phyloP scores from a whole-genome alignment of 2,888 invertebrate genomes.

The Anaspis maculata region DNA sequence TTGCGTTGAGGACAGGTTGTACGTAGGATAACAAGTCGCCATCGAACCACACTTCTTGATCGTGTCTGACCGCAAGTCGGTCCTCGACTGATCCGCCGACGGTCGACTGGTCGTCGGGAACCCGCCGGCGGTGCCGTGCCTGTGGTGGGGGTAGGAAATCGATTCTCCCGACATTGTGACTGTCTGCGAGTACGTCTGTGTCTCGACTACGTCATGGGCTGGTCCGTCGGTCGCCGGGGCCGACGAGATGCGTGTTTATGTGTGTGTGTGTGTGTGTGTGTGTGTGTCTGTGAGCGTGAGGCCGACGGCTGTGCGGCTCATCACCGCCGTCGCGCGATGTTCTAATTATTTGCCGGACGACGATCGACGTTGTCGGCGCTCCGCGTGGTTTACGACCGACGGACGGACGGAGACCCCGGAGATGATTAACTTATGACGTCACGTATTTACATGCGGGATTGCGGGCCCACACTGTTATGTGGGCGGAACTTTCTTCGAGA shows the following conservation, averaged over 20 bases:
- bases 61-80: constrained; percentile 31
- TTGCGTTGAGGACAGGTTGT: constrained; percentile 38
- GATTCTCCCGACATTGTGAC: constrained; percentile 40
- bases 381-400: too few species aligned
- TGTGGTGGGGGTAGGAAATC: constrained; percentile 44
- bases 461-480: too few species aligned
- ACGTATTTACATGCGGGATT: too few species aligned
- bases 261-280: too few species aligned
- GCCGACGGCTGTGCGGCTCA: constrained; percentile 25
- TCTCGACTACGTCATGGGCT: constrained; percentile 33
- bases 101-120: too few species aligned
- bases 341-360: constrained; percentile 38
- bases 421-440: too few species aligned
- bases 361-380: too few species aligned
- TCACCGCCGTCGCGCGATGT: constrained; percentile 37
- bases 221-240: constrained; percentile 13
- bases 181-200: constrained; percentile 40
- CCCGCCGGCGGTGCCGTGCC: constrained; percentile 12
- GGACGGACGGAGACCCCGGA: too few species aligned
- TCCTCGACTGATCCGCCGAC: constrained; percentile 32
- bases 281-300: too few species aligned
- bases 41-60: constrained; percentile 22
- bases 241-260: constrained; percentile 19
- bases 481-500: too few species aligned
- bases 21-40: constrained; percentile 38